Evolutionary conservation across 1,140 invertebrate species (phyloP).

Genomic region (Pteromalus puparum): DNA sequence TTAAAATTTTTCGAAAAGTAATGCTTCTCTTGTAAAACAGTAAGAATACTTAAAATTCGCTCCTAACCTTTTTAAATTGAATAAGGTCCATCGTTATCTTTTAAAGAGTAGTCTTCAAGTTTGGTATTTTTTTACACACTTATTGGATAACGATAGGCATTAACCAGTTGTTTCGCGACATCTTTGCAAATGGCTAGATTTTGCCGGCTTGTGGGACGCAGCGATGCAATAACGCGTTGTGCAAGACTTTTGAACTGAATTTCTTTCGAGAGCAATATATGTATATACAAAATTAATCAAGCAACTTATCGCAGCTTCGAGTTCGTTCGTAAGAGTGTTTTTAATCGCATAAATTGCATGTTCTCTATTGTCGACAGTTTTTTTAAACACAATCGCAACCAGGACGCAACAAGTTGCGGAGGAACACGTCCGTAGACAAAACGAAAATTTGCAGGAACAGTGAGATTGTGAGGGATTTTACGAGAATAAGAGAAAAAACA

Average conservation of each 20-base stretch:
- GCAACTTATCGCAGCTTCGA: conserved; percentile 47
- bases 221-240: conserved; percentile 30
- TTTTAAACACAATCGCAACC: conserved; percentile 71
- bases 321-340: conserved; percentile 77
- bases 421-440: conserved; percentile 48
- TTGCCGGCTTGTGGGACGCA: conserved; percentile 38
- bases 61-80: neutral
- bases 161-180: neutral
- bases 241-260: conserved; percentile 27
- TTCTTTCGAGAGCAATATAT: neutral
- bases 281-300: conserved; percentile 38
- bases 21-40: neutral
- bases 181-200: conserved; percentile 32
- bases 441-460: conserved; percentile 45
- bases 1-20: neutral
- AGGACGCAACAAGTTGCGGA: conserved; percentile 58
- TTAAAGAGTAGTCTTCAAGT: neutral
- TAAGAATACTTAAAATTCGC: neutral
- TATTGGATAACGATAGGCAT: conserved; percentile 33
- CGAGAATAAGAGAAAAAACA: conserved; percentile 31
- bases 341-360: conserved; percentile 70
- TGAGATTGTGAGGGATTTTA: conserved; percentile 32
- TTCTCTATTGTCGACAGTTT: conserved; percentile 72
- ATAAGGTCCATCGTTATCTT: conserved; percentile 25
- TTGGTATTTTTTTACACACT: neutral